Conservation (phyloP, 2,113 vertebrate genomes). For the Cacatua alba region DNA sequence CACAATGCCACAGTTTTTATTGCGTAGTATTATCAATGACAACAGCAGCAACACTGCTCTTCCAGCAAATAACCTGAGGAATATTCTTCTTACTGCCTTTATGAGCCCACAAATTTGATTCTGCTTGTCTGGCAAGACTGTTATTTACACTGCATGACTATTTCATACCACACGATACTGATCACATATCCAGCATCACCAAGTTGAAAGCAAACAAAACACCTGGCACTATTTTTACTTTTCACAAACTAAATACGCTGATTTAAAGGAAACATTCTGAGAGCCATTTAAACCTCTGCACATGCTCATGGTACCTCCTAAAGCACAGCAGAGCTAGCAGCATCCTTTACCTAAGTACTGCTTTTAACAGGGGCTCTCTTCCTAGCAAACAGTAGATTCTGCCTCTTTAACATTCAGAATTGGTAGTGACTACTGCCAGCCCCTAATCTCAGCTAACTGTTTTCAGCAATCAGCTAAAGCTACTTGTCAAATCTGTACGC, state of each 20-base stretch:
- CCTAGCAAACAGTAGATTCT: neutral
- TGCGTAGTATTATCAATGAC: neutral
- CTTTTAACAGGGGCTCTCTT: neutral
- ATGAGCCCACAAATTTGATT: neutral
- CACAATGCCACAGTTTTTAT: neutral
- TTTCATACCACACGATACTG: neutral
- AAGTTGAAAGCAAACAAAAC: neutral
- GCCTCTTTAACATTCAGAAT: slow-evolving; percentile 17
- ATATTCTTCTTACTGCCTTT: neutral
- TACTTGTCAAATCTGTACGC: slow-evolving; percentile 28
- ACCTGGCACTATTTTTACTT: neutral
- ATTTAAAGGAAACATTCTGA: neutral
- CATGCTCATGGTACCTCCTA: neutral
- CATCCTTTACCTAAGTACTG: neutral
- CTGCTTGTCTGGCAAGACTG: neutral
- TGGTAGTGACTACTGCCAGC: neutral
- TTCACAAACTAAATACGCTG: neutral
- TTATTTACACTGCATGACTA: neutral
- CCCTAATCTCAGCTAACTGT: slow-evolving; percentile 1
- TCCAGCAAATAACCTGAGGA: neutral
- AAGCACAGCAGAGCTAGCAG: neutral
- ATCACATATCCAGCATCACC: neutral
- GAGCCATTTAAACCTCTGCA: neutral
- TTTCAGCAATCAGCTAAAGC: slow-evolving; percentile 37
- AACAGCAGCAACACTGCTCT: neutral